Conservation (phyloP, 2,888 invertebrate genomes). For the Acrobasis consociella region DNA sequence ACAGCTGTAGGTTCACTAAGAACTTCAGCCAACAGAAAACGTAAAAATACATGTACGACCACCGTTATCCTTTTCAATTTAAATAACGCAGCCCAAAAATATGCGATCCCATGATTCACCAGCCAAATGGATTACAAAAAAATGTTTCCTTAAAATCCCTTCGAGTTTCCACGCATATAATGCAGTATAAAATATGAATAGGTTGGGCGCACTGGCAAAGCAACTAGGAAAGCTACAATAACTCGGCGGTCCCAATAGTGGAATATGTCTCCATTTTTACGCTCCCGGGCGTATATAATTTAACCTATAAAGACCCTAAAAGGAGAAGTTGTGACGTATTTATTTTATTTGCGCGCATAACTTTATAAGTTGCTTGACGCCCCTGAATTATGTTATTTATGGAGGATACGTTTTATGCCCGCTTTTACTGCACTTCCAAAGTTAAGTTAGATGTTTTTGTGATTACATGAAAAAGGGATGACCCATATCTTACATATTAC, state of each 20-base stretch:
- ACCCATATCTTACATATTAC: too few relatives aligned
- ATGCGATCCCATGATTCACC: neutral
- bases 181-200: constrained; percentile 72
- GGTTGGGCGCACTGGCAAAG: constrained; percentile 39
- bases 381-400: constrained; percentile 41
- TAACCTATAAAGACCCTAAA: constrained; percentile 72
- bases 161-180: constrained; percentile 52
- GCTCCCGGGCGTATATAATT: constrained; percentile 75
- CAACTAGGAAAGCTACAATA: constrained; percentile 61
- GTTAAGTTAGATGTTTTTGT: neutral
- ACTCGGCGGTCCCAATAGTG: constrained; percentile 68
- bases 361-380: constrained; percentile 54
- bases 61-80: too few relatives aligned
- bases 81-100: neutral
- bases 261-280: constrained; percentile 77
- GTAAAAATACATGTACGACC: too few relatives aligned
- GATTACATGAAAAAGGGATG: neutral
- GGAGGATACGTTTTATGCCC: constrained; percentile 23
- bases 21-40: too few relatives aligned
- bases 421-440: neutral
- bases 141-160: constrained; percentile 46
- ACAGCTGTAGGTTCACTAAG: too few relatives aligned
- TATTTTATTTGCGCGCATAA: constrained; percentile 64
- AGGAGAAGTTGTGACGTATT: constrained; percentile 69
- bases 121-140: constrained; percentile 49